These are phyloP conservation scores for Steromphala cineraria DNA, from an alignment of 2,888 invertebrate genomes.

Conservation along the genomic window DNA sequence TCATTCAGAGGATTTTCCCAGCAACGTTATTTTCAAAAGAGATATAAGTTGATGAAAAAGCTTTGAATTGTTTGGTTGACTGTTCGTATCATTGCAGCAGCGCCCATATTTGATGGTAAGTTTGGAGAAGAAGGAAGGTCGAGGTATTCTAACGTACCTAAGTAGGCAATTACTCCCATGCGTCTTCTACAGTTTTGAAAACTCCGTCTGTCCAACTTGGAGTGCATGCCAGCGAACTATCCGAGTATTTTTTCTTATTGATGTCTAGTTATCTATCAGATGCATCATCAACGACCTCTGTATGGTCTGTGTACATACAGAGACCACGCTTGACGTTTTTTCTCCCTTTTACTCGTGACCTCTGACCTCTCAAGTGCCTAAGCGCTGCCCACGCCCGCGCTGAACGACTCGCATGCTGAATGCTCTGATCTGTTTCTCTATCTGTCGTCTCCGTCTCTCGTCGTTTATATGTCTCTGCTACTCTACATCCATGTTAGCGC, in stretches of 20 bases:
- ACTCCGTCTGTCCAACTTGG: slow-evolving; percentile 14
- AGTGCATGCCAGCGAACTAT: slow-evolving; percentile 21
- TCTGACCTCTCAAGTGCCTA: slow-evolving; percentile 8
- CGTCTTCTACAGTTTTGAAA: slow-evolving; percentile 18
- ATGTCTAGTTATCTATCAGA: slow-evolving; percentile 17
- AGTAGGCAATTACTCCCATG: slow-evolving; percentile 18
- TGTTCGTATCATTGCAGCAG: slow-evolving; percentile 26
- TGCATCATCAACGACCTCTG: slow-evolving; percentile 15
- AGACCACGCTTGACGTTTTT: slow-evolving; percentile 15
- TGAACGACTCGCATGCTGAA: slow-evolving; percentile 13
- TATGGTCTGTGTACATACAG: not conserved
- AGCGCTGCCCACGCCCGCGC: slow-evolving; percentile 11
- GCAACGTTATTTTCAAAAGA: not conserved
- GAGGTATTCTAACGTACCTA: slow-evolving; percentile 13
- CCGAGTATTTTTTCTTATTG: slow-evolving; percentile 20
- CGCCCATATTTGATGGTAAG: slow-evolving; percentile 47
- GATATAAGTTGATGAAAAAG: not conserved
- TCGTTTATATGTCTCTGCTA: not conserved
- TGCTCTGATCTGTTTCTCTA: slow-evolving; percentile 3
- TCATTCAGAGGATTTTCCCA: not conserved
- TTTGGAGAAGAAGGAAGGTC: slow-evolving; percentile 19
- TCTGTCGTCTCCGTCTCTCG: slow-evolving; percentile 8
- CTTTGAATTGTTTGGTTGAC: slow-evolving; percentile 27
- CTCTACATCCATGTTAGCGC: slow-evolving; percentile 8
- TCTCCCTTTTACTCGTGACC: slow-evolving; percentile 17